Percentiles rank a stretch among this genome's conserved stretches.
phyloP scores from a whole-genome alignment of 2,888 invertebrate genomes.

The Heliconius ethilla region DNA sequence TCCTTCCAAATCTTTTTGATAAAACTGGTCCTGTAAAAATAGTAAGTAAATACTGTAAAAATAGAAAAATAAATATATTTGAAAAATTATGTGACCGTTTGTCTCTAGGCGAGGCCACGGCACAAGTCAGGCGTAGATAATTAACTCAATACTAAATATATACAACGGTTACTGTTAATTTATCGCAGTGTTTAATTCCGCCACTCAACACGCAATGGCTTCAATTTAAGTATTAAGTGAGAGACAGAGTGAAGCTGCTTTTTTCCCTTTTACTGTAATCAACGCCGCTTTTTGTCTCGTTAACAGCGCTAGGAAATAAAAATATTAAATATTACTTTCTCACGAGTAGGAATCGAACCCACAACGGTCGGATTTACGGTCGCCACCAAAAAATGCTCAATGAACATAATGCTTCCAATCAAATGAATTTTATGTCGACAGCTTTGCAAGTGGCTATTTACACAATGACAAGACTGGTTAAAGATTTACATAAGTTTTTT shows the following conservation, averaged over 20 bases:
- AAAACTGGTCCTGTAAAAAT: slow-evolving; percentile 87
- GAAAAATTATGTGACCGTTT: background rate
- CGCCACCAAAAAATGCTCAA: no score
- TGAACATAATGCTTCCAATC: background rate
- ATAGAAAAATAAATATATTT: background rate
- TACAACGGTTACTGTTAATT: background rate
- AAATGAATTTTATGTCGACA: background rate
- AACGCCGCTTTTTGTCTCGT: no score
- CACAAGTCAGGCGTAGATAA: background rate
- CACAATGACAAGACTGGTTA: background rate
- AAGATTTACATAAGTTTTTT: background rate
- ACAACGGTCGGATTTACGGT: no score
- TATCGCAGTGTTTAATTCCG: background rate
- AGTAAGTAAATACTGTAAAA: background rate
- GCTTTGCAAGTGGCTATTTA: background rate
- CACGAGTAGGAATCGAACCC: no score
- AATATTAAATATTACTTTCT: no score
- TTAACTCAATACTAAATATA: background rate
- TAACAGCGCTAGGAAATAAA: no score
- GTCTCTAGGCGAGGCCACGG: background rate
- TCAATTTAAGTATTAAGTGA: no score
- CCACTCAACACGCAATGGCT: background rate
- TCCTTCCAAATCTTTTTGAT: slow-evolving; percentile 87
- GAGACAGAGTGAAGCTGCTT: no score
- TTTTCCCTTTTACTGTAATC: no score